These are phyloP conservation scores for Centrocercus urophasianus DNA, from an alignment of 2,113 vertebrate species.

Conservation along the genomic window DNA sequence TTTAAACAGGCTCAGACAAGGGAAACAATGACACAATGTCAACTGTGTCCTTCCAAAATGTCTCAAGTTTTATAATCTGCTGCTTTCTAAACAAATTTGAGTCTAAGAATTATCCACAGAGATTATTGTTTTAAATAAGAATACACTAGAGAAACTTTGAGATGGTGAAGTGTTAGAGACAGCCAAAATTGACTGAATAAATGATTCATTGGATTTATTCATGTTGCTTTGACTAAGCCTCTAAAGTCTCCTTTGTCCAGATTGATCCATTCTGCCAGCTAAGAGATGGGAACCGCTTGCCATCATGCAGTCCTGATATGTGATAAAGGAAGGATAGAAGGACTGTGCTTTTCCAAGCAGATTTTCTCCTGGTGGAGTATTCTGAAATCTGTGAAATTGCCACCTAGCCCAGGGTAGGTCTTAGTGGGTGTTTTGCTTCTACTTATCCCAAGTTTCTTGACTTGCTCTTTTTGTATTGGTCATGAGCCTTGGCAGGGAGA, in stretches of 20 bases:
- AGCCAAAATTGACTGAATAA: neutral
- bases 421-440: neutral
- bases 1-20: neutral
- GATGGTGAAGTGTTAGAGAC: neutral
- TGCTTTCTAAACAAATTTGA: neutral
- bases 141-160: neutral
- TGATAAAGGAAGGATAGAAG: rapidly evolving
- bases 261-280: neutral
- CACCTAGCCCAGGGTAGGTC: rapidly evolving
- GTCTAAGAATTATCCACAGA: neutral
- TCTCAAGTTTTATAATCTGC: neutral
- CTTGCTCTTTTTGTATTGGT: neutral
- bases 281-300: rapidly evolving
- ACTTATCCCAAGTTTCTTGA: neutral
- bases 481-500: neutral
- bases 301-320: rapidly evolving
- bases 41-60: neutral
- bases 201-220: neutral
- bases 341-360: neutral
- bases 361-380: rapidly evolving
- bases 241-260: neutral
- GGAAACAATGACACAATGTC: rapidly evolving
- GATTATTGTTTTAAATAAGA: neutral
- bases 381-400: neutral
- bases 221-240: neutral